Conservation (phyloP, 2,113 vertebrate genomes). For the Argyrosomus japonicus region DNA sequence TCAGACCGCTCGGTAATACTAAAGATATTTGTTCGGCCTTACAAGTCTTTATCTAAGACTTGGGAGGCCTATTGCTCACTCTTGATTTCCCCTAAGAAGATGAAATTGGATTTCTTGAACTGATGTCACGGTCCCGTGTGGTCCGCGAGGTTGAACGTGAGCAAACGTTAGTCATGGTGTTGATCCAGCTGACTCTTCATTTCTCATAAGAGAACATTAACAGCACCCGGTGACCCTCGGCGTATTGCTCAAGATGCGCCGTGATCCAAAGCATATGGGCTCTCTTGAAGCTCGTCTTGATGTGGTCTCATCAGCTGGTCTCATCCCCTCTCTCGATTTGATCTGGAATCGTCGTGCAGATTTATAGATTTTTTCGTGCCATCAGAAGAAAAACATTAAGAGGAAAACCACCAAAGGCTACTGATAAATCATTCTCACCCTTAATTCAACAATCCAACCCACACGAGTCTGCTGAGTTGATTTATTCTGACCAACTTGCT, state of each 20-base stretch:
- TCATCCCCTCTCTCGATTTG: conserved; percentile 34
- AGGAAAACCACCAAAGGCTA: conserved; percentile 36
- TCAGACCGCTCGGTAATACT: conserved; percentile 66
- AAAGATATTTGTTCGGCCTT: conserved; percentile 67
- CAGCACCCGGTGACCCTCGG: conserved; percentile 57
- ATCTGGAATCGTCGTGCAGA: conserved; percentile 34
- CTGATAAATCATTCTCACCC: conserved; percentile 48
- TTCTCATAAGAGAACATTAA: conserved; percentile 70
- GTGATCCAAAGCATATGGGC: conserved; percentile 74
- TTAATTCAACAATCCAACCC: conserved; percentile 10
- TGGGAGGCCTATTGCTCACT: conserved; percentile 73
- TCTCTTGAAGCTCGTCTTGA: conserved; percentile 22
- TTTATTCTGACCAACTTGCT: conserved; percentile 96
- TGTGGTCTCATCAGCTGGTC: conserved; percentile 43
- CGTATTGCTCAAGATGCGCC: conserved; percentile 60
- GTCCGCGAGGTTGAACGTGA: conserved; percentile 66
- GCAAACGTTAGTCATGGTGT: conserved; percentile 74
- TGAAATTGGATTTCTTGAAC: conserved; percentile 68
- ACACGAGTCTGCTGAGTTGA: conserved; percentile 37
- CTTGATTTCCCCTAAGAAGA: conserved; percentile 72
- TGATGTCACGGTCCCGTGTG: conserved; percentile 73
- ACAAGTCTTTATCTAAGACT: conserved; percentile 71
- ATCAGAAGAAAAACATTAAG: conserved; percentile 33
- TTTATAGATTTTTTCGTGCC: conserved; percentile 37
- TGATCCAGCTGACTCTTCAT: conserved; percentile 77